Base-by-base conservation (phyloP, 2,113 vertebrate species). In the Anthoscopus minutus region DNA sequence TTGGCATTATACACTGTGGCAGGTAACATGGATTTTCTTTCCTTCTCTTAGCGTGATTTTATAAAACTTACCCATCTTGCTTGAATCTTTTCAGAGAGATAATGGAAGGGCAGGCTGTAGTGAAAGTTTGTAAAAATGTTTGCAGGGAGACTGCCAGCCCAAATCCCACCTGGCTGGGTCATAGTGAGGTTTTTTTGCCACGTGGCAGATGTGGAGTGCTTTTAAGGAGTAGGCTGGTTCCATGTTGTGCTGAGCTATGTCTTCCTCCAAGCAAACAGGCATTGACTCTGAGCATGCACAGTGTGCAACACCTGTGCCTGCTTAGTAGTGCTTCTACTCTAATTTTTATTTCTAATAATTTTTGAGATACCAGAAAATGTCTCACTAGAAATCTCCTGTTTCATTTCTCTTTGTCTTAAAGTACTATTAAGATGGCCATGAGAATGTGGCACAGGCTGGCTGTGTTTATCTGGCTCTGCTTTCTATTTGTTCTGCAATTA, bases 401-500 rank as follows among this genome's bases (percentile, higher is more conserved):
- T 28, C 11, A 13, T 88, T 86, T 86, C 31, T n/a, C 38, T 58
- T 80, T 83, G 33, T 51, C 40, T 73, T 83, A 35, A 71, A 78
- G 73, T 33, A 37, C 17, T 91, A 4, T 57, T 66, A 27, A 72
- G 38, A 22, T 45, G 25, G 15, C 21, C 50, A 45, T 62, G 50
- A 66, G 74, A 78, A 92, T 0, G 0, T 51, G 86, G 56, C 0
- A 1, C 8, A 24, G 40, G n/a, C 67, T 82, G 62, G 2, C 67
- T 60, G 62, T 45, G 42, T 88, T 86, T 90, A 73, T 87, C 69
- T 82, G 67, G 21, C 62, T 86, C 66, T 73, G 87, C 37, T 91
- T 94, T 94, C 30, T 83, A 7, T 93, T 93, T 93, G 58, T 80
- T 92, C 87, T 86, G 66, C 74, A 89, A 82, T 87, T 80, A 92